Conservation (phyloP, 2,113 vertebrate species). For the Chloropsis cyanopogon region DNA sequence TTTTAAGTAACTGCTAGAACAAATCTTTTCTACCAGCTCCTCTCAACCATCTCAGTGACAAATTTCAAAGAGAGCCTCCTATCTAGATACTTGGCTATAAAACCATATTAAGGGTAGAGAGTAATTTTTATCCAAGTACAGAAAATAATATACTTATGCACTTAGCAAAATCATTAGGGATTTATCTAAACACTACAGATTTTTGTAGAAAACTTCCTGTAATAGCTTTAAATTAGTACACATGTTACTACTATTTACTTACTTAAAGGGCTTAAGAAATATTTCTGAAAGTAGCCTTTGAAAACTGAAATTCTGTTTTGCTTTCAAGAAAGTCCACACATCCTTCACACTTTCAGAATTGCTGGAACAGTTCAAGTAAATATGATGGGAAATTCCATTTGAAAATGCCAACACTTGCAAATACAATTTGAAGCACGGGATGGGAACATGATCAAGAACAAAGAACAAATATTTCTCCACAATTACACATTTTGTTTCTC, state of each 20-base stretch:
- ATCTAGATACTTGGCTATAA: not conserved
- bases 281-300: not conserved
- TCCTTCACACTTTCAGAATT: not conserved
- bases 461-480: not conserved
- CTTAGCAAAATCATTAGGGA: not conserved
- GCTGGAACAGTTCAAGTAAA: conserved; percentile 5
- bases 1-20: not conserved
- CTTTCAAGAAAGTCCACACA: not conserved
- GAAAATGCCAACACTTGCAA: conserved; percentile 25
- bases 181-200: not conserved
- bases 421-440: not conserved
- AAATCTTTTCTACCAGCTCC: not conserved
- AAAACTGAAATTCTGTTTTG: conserved; percentile 19
- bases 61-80: not conserved
- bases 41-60: not conserved
- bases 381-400: conserved; percentile 20
- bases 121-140: not conserved
- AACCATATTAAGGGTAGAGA: not conserved
- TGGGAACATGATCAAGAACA: not conserved
- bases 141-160: not conserved
- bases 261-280: not conserved
- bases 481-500: not conserved
- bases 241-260: not conserved
- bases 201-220: not conserved
- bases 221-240: not conserved